These are phyloP conservation scores for Cololabis saira DNA, from an alignment of 2,113 vertebrate species.

Conservation along the genomic window DNA sequence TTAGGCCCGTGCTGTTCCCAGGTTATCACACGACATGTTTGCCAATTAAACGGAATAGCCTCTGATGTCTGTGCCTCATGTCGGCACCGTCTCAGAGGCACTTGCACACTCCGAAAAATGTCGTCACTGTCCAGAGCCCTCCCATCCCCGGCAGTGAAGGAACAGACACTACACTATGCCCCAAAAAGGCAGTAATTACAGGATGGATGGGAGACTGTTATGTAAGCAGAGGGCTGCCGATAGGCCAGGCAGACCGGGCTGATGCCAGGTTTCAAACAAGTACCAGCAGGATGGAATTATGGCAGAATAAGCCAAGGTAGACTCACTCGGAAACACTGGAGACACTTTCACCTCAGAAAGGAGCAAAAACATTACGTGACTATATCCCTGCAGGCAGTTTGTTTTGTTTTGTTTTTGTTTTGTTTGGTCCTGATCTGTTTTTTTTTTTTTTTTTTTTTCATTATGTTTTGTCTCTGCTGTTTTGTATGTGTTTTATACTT, in stretches of 20 bases:
- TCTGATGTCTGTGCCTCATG: conserved; percentile 62
- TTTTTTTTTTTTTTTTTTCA: too few species aligned
- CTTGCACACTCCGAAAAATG: conserved; percentile 40
- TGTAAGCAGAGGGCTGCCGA: conserved; percentile 66
- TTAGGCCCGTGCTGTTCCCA: conserved; percentile 72
- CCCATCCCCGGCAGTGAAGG: conserved; percentile 42
- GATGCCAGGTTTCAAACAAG: conserved; percentile 76
- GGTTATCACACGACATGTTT: conserved; percentile 75
- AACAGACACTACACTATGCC: conserved; percentile 71
- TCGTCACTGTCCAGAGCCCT: conserved; percentile 18
- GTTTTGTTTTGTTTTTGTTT: too few species aligned
- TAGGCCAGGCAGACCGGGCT: conserved; percentile 62
- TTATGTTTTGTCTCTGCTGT: too few species aligned
- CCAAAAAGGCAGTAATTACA: conserved; percentile 79
- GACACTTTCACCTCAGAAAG: conserved; percentile 53
- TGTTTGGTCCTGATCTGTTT: too few species aligned
- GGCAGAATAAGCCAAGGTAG: conserved; percentile 58
- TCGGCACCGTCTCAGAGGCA: conserved; percentile 54
- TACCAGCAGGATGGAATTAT: conserved; percentile 71
- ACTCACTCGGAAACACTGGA: conserved; percentile 47
- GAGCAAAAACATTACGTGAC: conserved; percentile 4
- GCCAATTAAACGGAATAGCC: conserved; percentile 74
- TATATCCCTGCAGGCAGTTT: too few species aligned
- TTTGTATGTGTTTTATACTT: too few species aligned
- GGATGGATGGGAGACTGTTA: conserved; percentile 71